A percentile compares a stretch with the other conserved stretches of the same genome.
These are phyloP conservation scores for Eristalis pertinax DNA, from an alignment of 2,888 invertebrate genomes.

Conservation along the genomic window DNA sequence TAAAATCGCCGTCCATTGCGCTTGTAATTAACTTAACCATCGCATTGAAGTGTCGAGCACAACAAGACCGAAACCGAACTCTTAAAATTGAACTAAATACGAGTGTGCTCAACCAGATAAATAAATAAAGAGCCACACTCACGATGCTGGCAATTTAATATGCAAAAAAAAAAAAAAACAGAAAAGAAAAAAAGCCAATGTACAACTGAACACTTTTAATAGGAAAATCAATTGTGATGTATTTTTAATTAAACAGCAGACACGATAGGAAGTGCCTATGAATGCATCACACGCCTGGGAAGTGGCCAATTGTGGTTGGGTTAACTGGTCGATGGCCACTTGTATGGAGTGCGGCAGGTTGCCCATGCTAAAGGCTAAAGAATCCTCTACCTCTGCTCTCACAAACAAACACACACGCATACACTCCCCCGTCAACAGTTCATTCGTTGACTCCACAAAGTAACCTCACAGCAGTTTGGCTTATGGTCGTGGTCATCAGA, in stretches of 20 bases:
- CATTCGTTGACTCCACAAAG: no score
- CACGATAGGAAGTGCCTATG: conserved; percentile 7
- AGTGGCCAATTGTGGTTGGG: background rate
- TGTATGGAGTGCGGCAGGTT: background rate
- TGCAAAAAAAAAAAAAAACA: conserved; percentile 4
- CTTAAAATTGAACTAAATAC: conserved; percentile 7
- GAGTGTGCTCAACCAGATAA: background rate
- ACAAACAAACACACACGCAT: no score
- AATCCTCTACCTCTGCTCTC: background rate
- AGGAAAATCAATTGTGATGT: conserved; percentile 47
- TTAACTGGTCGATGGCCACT: conserved; percentile 7
- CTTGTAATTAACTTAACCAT: background rate
- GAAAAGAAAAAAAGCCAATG: no score
- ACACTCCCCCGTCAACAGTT: no score
- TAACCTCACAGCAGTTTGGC: no score
- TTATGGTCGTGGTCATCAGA: no score
- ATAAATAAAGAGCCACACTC: conserved; percentile 9
- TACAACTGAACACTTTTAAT: conserved; percentile 32
- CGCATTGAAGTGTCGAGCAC: background rate
- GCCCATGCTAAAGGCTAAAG: background rate
- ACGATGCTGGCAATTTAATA: background rate
- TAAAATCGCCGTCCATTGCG: background rate
- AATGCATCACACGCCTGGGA: background rate
- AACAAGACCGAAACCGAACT: background rate
- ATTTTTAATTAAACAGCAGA: conserved; percentile 44